These are phyloP conservation scores for Tenualosa thibaudeaui DNA, from an alignment of 2,797 vertebrate species.

Conservation along the genomic window DNA sequence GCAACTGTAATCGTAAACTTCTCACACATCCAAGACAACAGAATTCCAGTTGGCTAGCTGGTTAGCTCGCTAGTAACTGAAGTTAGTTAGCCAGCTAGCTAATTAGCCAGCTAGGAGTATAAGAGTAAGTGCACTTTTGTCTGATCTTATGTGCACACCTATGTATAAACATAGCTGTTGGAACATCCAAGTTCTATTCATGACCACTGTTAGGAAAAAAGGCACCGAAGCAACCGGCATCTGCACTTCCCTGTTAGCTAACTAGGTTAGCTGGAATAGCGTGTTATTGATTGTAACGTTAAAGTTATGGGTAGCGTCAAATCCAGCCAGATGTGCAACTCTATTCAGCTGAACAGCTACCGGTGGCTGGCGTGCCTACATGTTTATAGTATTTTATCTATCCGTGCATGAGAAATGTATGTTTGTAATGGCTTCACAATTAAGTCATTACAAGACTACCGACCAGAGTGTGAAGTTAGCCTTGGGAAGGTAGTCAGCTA, in stretches of 20 bases:
- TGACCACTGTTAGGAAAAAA: not conserved
- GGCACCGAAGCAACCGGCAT: not conserved
- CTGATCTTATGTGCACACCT: not conserved
- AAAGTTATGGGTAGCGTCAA: not conserved
- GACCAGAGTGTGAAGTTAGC: not conserved
- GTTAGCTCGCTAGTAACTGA: not conserved
- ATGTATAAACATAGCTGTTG: not conserved
- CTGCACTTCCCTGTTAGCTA: not conserved
- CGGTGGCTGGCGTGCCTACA: not conserved
- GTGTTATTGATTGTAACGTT: constrained; percentile 3
- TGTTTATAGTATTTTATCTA: not conserved
- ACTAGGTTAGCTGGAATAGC: not conserved
- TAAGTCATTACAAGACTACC: not conserved
- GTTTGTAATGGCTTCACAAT: not conserved
- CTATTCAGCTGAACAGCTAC: not conserved
- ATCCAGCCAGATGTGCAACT: not conserved
- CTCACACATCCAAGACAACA: not conserved
- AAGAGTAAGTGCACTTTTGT: not conserved
- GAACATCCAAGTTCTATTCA: not conserved
- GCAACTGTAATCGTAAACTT: not conserved
- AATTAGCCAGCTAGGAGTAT: not conserved
- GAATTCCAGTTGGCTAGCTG: not conserved
- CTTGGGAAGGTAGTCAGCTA: not conserved
- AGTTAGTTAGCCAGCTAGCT: constrained; percentile 17
- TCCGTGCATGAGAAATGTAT: too few relatives aligned